Conservation (phyloP, 2,888 invertebrate species). For the Thecocarcelia acutangulata region DNA sequence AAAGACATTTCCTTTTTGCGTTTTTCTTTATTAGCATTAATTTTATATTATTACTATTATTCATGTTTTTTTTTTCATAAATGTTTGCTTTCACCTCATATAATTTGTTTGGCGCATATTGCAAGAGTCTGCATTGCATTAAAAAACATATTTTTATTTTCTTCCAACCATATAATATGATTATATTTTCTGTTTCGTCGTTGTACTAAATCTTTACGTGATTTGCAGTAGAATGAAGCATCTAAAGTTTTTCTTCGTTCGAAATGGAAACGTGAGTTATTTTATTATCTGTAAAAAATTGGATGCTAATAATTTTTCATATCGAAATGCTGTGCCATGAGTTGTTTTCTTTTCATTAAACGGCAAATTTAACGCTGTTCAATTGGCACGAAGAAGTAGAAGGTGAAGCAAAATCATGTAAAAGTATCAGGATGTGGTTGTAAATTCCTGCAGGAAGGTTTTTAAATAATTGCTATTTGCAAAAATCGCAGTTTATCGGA, state of each 20-base stretch:
- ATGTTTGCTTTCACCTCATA: slow-evolving; percentile 60
- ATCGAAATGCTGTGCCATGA: slow-evolving; percentile 20
- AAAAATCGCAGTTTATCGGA: too few species aligned
- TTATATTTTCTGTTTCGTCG: slow-evolving; percentile 31
- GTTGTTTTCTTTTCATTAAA: not conserved
- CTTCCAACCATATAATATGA: slow-evolving; percentile 39
- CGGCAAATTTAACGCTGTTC: too few species aligned
- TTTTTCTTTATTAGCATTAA: slow-evolving; percentile 66
- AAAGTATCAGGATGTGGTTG: too few species aligned
- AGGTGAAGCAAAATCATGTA: too few species aligned
- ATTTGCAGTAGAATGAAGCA: slow-evolving; percentile 41
- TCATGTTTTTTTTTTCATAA: slow-evolving; percentile 2
- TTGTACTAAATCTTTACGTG: slow-evolving; percentile 65
- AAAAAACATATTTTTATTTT: slow-evolving; percentile 25
- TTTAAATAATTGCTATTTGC: too few species aligned
- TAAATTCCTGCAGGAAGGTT: too few species aligned
- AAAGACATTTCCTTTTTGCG: slow-evolving; percentile 37
- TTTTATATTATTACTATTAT: slow-evolving; percentile 51
- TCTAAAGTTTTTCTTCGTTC: slow-evolving; percentile 16
- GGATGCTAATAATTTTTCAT: slow-evolving; percentile 64
- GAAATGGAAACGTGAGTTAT: slow-evolving; percentile 58
- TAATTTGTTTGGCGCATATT: slow-evolving; percentile 65
- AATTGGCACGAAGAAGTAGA: too few species aligned
- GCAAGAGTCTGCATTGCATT: slow-evolving; percentile 34
- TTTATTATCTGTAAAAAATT: slow-evolving; percentile 55